Percentiles rank a stretch among this genome's conserved stretches.
Evolutionary conservation across 2,888 invertebrate species (phyloP).

Genomic region (Rutpela maculata): DNA sequence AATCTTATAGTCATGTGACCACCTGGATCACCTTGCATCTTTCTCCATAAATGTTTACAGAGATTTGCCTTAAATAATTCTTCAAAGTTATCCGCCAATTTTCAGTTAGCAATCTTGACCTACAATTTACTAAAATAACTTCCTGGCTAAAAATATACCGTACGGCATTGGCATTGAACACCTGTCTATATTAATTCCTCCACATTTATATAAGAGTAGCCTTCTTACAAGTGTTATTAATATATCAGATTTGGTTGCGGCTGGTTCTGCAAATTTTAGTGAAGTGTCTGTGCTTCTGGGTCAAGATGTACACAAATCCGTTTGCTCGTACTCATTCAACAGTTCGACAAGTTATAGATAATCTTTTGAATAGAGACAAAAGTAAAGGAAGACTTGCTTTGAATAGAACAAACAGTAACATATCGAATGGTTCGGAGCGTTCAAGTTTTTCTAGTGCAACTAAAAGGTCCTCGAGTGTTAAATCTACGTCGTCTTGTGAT

Average conservation of each 20-base stretch:
- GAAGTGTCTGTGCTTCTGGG: not conserved
- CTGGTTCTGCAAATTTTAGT: not conserved
- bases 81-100: not conserved
- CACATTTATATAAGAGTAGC: constrained; percentile 4
- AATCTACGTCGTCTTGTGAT: not conserved
- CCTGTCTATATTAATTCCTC: constrained; percentile 11
- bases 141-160: constrained; percentile 24
- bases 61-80: constrained; percentile 3
- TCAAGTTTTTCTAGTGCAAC: not conserved
- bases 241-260: not conserved
- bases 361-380: constrained; percentile 5
- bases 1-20: not conserved
- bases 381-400: not conserved
- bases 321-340: constrained; percentile 30
- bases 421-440: constrained; percentile 5
- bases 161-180: constrained; percentile 32
- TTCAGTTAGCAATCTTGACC: constrained; percentile 31
- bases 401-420: constrained; percentile 10
- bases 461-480: not conserved
- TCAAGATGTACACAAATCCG: constrained; percentile 38
- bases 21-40: constrained; percentile 23
- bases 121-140: constrained; percentile 22
- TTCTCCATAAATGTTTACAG: not conserved
- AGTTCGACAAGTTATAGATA: constrained; percentile 27
- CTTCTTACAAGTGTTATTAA: not conserved